Percentiles rank a stretch among this genome's conserved stretches.
Conservation (phyloP, 1,140 invertebrate species). For the Macrotrachela quadricornifera region DNA sequence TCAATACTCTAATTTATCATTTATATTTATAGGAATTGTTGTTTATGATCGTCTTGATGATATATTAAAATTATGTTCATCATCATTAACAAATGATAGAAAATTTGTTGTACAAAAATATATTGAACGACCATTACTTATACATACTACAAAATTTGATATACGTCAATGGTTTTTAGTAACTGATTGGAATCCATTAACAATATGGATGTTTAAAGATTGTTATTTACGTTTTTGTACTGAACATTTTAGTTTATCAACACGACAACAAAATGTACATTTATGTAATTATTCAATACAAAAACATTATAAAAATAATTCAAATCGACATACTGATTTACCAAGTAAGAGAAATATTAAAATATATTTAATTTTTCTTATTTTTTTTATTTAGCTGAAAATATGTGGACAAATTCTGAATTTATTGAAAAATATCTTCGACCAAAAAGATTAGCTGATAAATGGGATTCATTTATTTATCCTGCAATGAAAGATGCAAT, state of each 20-base stretch:
- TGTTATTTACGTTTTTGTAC: constrained; percentile 75
- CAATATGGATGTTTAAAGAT: constrained; percentile 70
- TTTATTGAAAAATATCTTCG: constrained; percentile 25
- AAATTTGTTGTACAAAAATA: constrained; percentile 83
- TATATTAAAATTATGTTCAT: constrained; percentile 36
- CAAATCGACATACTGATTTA: constrained; percentile 45
- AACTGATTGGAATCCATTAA: constrained; percentile 63
- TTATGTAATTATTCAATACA: constrained; percentile 80
- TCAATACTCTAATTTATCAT: too few species aligned
- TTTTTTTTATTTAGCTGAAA: constrained; percentile 27
- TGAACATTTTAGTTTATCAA: constrained; percentile 58
- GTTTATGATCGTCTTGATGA: constrained; percentile 64
- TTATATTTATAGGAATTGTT: constrained; percentile 43
- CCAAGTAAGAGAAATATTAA: constrained; percentile 26
- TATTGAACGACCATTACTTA: constrained; percentile 50
- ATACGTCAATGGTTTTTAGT: constrained; percentile 56
- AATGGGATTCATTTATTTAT: constrained; percentile 43
- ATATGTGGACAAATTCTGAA: constrained; percentile 60
- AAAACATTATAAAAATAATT: constrained; percentile 60
- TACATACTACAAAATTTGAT: constrained; percentile 77
- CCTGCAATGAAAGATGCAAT: constrained; percentile 70
- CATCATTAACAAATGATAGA: constrained; percentile 34
- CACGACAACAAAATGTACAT: constrained; percentile 66
- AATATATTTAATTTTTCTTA: too few species aligned
- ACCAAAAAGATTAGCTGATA: constrained; percentile 16